phyloP scores from a whole-genome alignment of 1,140 invertebrate species.

The Ceratosolen fusciceps region DNA sequence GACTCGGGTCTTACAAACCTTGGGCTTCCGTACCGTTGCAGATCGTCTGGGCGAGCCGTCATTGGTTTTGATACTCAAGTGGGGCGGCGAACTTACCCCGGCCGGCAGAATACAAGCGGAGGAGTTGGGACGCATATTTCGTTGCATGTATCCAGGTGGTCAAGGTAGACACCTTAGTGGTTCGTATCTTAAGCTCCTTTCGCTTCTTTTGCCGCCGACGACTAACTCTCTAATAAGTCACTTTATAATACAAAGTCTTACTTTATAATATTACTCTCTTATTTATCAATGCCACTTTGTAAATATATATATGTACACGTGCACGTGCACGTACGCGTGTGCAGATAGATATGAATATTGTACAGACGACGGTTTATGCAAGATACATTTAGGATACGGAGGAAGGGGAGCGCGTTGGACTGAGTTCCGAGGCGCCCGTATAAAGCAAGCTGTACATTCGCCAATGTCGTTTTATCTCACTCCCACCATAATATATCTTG shows the following conservation, averaged over 20 bases:
- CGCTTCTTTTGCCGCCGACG: slow-evolving; percentile 66
- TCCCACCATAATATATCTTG: too few relatives aligned
- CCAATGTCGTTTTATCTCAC: too few relatives aligned
- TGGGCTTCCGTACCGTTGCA: too few relatives aligned
- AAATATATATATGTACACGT: slow-evolving; percentile 7
- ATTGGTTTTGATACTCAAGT: slow-evolving; percentile 96
- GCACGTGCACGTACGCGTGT: not conserved
- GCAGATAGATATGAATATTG: not conserved
- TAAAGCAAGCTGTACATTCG: too few relatives aligned
- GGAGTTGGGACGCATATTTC: slow-evolving; percentile 96
- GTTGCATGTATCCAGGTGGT: slow-evolving; percentile 97
- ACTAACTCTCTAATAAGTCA: slow-evolving; percentile 50
- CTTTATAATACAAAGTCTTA: too few relatives aligned
- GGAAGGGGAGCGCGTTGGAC: too few relatives aligned
- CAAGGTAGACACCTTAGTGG: slow-evolving; percentile 86
- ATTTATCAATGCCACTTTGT: too few relatives aligned
- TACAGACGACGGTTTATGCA: slow-evolving; percentile 7
- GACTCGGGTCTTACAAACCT: too few relatives aligned
- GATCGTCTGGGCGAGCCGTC: slow-evolving; percentile 89
- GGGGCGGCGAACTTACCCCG: slow-evolving; percentile 99
- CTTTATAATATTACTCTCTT: too few relatives aligned
- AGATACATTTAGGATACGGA: slow-evolving; percentile 31
- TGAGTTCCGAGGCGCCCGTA: too few relatives aligned
- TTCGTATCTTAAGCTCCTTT: slow-evolving; percentile 74
- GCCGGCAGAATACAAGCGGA: slow-evolving; percentile 97